These are phyloP conservation scores for Lophura nycthemera DNA, from an alignment of 2,113 vertebrate species.

Conservation along the genomic window DNA sequence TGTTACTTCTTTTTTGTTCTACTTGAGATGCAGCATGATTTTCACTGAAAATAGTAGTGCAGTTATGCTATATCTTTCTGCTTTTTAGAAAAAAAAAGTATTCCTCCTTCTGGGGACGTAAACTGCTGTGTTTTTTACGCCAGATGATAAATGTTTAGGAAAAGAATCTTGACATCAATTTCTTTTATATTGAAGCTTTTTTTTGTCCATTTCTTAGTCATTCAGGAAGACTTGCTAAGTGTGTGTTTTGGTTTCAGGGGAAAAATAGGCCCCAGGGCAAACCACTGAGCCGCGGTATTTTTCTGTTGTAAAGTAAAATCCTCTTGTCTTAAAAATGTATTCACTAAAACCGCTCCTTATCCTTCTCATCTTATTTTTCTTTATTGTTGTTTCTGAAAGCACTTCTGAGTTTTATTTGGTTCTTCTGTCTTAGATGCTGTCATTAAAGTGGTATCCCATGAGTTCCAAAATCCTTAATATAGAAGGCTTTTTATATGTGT, in stretches of 20 bases:
- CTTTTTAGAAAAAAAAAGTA: background rate
- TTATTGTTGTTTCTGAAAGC: background rate
- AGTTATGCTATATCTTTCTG: background rate
- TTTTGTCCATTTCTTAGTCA: background rate
- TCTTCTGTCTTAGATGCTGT: background rate
- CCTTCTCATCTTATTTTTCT: background rate
- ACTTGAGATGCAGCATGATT: background rate
- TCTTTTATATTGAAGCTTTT: background rate
- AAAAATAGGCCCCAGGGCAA: background rate
- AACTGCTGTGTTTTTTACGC: background rate
- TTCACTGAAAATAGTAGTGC: conserved; percentile 25
- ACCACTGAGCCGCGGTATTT: background rate
- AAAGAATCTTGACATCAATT: background rate
- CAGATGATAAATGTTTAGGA: background rate
- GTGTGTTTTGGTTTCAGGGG: background rate
- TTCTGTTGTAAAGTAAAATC: background rate
- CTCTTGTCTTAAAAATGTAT: background rate
- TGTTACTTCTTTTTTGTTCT: conserved; percentile 11
- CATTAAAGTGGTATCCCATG: background rate
- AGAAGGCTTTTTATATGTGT: background rate
- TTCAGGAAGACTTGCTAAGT: background rate
- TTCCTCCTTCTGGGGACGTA: background rate
- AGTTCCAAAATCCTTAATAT: background rate
- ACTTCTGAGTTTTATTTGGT: background rate
- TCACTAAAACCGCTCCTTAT: background rate